These are phyloP conservation scores for Polydrusus pterygomalis DNA, from an alignment of 2,888 invertebrate genomes.

Conservation along the genomic window DNA sequence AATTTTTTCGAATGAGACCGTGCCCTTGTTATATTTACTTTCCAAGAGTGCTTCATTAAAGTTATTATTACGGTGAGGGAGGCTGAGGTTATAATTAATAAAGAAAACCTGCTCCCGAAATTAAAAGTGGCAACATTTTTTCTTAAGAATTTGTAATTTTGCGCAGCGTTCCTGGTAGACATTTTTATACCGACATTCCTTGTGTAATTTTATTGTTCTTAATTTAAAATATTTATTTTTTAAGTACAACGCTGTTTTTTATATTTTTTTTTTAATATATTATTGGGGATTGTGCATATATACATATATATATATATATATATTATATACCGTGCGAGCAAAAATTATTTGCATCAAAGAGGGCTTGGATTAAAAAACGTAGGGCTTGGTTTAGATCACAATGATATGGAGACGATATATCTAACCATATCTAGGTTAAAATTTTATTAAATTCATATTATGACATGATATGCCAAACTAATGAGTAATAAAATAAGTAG, in stretches of 20 bases:
- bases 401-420: too few species aligned
- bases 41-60: slow-evolving; percentile 64
- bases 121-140: slow-evolving; percentile 35
- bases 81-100: slow-evolving; percentile 61
- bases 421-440: too few species aligned
- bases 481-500: too few species aligned
- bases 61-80: slow-evolving; percentile 61
- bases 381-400: too few species aligned
- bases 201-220: not conserved
- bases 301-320: too few species aligned
- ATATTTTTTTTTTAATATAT: too few species aligned
- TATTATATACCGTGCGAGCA: too few species aligned
- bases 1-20: slow-evolving; percentile 45
- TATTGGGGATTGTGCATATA: too few species aligned
- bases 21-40: slow-evolving; percentile 52
- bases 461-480: too few species aligned
- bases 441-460: too few species aligned
- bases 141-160: slow-evolving; percentile 24
- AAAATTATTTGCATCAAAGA: too few species aligned
- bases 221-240: not conserved
- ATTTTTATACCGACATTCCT: not conserved
- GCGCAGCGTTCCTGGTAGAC: not conserved
- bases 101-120: slow-evolving; percentile 38
- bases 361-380: too few species aligned
- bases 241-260: not conserved